Conservation (phyloP, 2,888 invertebrate species). For the Agapostemon virescens region DNA sequence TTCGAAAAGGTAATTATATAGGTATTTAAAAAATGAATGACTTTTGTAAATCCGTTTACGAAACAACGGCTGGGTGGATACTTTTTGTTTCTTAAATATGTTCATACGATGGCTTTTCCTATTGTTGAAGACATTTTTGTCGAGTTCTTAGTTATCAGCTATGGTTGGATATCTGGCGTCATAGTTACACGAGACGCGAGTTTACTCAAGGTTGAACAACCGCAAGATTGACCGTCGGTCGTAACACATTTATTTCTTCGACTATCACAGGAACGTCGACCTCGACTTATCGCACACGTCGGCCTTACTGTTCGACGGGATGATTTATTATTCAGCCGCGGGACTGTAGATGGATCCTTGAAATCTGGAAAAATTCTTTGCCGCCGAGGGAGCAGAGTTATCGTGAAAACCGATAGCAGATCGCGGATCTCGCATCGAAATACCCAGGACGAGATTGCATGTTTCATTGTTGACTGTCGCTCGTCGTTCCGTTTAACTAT, state of each 20-base stretch:
- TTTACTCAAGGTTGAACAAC: not conserved
- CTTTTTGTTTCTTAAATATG: not conserved
- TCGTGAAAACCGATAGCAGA: constrained; percentile 17
- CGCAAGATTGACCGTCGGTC: constrained; percentile 4
- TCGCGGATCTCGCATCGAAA: constrained; percentile 21
- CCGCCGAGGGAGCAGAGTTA: not conserved
- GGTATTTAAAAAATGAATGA: no score
- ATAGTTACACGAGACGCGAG: not conserved
- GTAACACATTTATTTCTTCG: constrained; percentile 36
- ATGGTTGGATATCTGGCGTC: not conserved
- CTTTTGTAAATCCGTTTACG: not conserved
- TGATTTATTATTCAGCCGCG: constrained; percentile 42
- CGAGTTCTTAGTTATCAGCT: not conserved
- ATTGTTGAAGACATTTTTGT: not conserved
- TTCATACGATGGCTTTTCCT: no score
- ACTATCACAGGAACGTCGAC: constrained; percentile 28
- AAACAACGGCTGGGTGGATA: not conserved
- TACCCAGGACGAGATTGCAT: constrained; percentile 39
- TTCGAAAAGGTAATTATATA: not conserved
- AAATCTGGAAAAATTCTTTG: constrained; percentile 45
- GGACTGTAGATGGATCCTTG: constrained; percentile 21
- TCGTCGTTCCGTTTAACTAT: constrained; percentile 44
- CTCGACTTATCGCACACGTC: constrained; percentile 6
- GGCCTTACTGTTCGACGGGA: constrained; percentile 16
- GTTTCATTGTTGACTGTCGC: constrained; percentile 49